phyloP scores from a whole-genome alignment of 1,140 invertebrate species.

The Zaprionus africanus region DNA sequence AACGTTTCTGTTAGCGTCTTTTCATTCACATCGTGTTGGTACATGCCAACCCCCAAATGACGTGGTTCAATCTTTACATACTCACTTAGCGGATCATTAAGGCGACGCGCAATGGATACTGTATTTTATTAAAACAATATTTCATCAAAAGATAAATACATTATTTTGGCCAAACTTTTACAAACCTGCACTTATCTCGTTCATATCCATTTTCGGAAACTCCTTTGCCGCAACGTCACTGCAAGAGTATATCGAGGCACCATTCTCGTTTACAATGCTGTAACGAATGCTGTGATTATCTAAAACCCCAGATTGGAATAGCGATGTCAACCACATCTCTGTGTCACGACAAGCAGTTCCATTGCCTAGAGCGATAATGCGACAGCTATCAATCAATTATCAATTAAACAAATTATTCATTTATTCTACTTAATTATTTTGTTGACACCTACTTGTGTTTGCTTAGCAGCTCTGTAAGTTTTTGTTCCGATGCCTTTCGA shows the following conservation, averaged over 20 bases:
- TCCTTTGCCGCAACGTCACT: slow-evolving; percentile 93
- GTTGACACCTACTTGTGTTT: slow-evolving; percentile 66
- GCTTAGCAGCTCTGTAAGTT: slow-evolving; percentile 61
- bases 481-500: slow-evolving; percentile 51
- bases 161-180: neutral
- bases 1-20: slow-evolving; percentile 90
- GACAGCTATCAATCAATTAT: slow-evolving; percentile 87
- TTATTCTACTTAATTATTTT: neutral
- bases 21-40: slow-evolving; percentile 95
- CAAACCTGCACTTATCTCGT: slow-evolving; percentile 90
- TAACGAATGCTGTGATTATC: slow-evolving; percentile 87
- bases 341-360: slow-evolving; percentile 95
- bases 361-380: slow-evolving; percentile 93
- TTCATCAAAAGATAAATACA: neutral
- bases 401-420: slow-evolving; percentile 1
- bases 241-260: slow-evolving; percentile 95
- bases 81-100: slow-evolving; percentile 95
- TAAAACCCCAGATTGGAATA: slow-evolving; percentile 87
- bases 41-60: slow-evolving; percentile 96
- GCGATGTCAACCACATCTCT: slow-evolving; percentile 89
- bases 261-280: slow-evolving; percentile 94
- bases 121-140: slow-evolving; percentile 1
- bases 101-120: slow-evolving; percentile 93
- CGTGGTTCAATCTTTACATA: slow-evolving; percentile 96
- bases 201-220: slow-evolving; percentile 92